Conservation (phyloP, 1,140 invertebrate species). For the Drosophila ogumai region DNA sequence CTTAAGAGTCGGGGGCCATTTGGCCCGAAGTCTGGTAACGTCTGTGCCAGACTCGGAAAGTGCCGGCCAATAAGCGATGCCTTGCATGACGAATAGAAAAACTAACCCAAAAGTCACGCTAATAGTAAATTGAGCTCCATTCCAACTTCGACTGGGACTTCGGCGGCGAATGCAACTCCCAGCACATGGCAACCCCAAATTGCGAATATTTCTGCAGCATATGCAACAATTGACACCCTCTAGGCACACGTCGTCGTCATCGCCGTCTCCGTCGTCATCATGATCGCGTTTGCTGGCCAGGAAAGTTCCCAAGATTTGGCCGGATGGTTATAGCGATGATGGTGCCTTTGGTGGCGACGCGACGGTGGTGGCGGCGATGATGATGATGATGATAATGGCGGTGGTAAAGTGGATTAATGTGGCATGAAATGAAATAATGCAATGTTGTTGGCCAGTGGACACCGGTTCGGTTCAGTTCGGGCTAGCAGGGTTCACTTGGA, state of each 20-base stretch:
- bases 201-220: slow-evolving; percentile 66
- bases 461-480: slow-evolving; percentile 61
- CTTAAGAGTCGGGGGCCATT: slow-evolving; percentile 60
- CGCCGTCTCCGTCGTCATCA: slow-evolving; percentile 31
- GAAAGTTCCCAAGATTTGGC: slow-evolving; percentile 68
- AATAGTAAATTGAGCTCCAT: slow-evolving; percentile 78
- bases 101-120: slow-evolving; percentile 83
- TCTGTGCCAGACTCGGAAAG: slow-evolving; percentile 27
- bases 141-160: slow-evolving; percentile 54
- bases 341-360: slow-evolving; percentile 23
- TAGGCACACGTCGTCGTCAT: slow-evolving; percentile 73
- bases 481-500: slow-evolving; percentile 28
- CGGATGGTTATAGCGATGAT: slow-evolving; percentile 36
- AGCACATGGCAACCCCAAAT: slow-evolving; percentile 70
- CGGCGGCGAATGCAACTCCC: slow-evolving; percentile 31
- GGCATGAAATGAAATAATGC: slow-evolving; percentile 83
- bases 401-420: slow-evolving; percentile 84
- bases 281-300: slow-evolving; percentile 45
- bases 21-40: slow-evolving; percentile 53
- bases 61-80: slow-evolving; percentile 68
- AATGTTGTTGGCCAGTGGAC: slow-evolving; percentile 56
- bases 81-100: slow-evolving; percentile 83
- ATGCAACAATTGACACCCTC: slow-evolving; percentile 83
- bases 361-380: slow-evolving; percentile 21
- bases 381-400: slow-evolving; percentile 65